Conservation (phyloP, 2,797 vertebrate species). For the Scomberomorus guttatus region DNA sequence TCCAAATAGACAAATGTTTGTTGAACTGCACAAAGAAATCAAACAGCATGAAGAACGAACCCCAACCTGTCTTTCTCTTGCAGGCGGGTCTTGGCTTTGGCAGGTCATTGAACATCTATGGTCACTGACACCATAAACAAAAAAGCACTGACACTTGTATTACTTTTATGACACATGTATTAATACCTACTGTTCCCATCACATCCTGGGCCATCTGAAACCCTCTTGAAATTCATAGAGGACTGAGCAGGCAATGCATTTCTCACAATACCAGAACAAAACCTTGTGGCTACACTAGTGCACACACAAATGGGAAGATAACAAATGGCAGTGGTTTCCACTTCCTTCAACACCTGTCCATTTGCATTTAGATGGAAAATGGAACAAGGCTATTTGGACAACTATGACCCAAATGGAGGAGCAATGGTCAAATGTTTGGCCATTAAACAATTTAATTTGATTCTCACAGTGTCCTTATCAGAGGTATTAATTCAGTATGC, state of each 20-base stretch:
- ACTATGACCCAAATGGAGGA: slow-evolving; percentile 41
- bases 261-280: slow-evolving; percentile 60
- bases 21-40: background rate
- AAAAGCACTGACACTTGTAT: slow-evolving; percentile 22
- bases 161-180: slow-evolving; percentile 48
- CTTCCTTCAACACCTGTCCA: slow-evolving; percentile 54
- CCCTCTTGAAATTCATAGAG: slow-evolving; percentile 64
- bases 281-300: slow-evolving; percentile 48
- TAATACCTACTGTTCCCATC: slow-evolving; percentile 51
- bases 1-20: background rate
- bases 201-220: slow-evolving; percentile 19
- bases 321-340: slow-evolving; percentile 61
- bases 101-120: background rate
- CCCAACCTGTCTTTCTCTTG: background rate
- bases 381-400: slow-evolving; percentile 62
- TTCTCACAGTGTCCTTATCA: slow-evolving; percentile 12
- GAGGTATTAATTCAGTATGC: slow-evolving; percentile 22
- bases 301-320: slow-evolving; percentile 54
- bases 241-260: slow-evolving; percentile 35
- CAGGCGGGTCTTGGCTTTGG: background rate
- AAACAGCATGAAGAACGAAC: background rate
- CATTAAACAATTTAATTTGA: slow-evolving; percentile 42
- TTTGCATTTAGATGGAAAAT: slow-evolving; percentile 87
- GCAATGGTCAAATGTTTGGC: slow-evolving; percentile 54
- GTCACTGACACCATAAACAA: slow-evolving; percentile 35